These are phyloP conservation scores for Arnoldichthys spilopterus DNA, from an alignment of 2,797 vertebrate genomes.

Conservation along the genomic window DNA sequence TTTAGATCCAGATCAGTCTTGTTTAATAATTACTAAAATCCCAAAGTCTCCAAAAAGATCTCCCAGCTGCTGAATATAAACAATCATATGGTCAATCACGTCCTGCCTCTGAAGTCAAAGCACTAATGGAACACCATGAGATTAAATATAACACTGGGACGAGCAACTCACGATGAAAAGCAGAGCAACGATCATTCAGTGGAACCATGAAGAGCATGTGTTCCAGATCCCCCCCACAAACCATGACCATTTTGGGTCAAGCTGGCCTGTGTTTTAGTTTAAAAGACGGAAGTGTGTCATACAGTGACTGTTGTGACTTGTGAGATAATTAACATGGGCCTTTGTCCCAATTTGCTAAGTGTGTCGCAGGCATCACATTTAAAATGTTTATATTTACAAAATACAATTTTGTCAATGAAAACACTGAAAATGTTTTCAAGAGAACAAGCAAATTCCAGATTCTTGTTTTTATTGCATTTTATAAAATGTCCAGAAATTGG, in stretches of 20 bases:
- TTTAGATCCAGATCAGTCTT: background rate
- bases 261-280: background rate
- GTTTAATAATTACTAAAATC: conserved; percentile 9
- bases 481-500: too few relatives aligned
- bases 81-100: background rate
- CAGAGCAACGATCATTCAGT: background rate
- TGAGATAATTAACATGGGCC: background rate
- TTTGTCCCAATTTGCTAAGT: too few relatives aligned
- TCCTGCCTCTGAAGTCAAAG: background rate
- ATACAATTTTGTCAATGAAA: too few relatives aligned
- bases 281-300: background rate
- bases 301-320: background rate
- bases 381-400: too few relatives aligned
- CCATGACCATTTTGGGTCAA: background rate
- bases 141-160: background rate
- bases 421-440: too few relatives aligned
- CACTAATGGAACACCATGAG: conserved; percentile 12
- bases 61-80: background rate
- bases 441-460: too few relatives aligned
- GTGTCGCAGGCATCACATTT: too few relatives aligned
- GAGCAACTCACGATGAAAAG: too few relatives aligned
- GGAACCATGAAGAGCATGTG: background rate
- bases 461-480: too few relatives aligned
- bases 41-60: background rate
- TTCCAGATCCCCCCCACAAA: background rate